Evolutionary conservation across 1,140 invertebrate species (phyloP), one percentile per base, ranked within the genome.

Genomic region (Dinoponera quadriceps): DNA sequence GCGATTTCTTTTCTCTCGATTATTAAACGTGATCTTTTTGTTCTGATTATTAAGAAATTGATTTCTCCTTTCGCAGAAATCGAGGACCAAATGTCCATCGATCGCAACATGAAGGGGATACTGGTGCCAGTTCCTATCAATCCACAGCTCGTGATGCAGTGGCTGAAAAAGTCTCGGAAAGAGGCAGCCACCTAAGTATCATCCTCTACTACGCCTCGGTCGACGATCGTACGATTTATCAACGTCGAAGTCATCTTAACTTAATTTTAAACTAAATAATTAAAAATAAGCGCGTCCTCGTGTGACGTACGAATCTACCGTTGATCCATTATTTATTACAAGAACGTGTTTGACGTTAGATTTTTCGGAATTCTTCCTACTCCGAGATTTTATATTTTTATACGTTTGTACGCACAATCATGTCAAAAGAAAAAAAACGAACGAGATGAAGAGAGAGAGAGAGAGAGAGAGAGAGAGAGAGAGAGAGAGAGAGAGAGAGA

Each of bases 41-140:
- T n/a, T 33, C 55, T 55, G 9, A 2, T 48, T 1, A 81, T 48
- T 81, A 51, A 62, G n/a, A n/a, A 29, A 49, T 25, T 14, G 13
- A 51, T 73, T 33, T 20, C 55, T 54, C 38, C 54, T 59, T 69
- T 86, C 60, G 4, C 51, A 85, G 85, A 0, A 25, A n/a, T 60
- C 29, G 11, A 63, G 3, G 63, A 75, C 25, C 2, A 4, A 14
- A 73, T 59, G 9, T 33, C 75, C 4, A 33, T 73, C 11, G 44
- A 74, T 62, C 77, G 74, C 0, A 55, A 2, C 9, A 54, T 49
- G 0, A 38, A 82, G 2, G 69, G 62, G 48, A 33, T 87, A 75
- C 13, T 72, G 16, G 16, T 87, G 18, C 27, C 65, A 51, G 27
- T 87, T 2, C 85, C 85, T 25, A 3, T 72, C 25, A 69, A 66